Conservation (phyloP, 2,888 invertebrate genomes). For the Buathra laborator region DNA sequence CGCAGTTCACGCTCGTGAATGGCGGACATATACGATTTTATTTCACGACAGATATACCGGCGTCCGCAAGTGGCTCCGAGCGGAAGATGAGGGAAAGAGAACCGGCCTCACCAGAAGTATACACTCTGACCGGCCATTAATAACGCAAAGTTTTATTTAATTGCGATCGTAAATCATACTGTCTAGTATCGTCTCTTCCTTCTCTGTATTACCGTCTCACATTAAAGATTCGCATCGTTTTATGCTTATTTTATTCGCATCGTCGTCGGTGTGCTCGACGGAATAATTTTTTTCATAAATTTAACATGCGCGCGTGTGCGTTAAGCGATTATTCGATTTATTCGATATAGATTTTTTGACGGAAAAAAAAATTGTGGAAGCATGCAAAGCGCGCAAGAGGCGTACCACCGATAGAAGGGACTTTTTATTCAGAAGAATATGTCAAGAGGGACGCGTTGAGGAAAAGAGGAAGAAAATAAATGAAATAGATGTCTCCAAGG, state of each 20-base stretch:
- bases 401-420: slow-evolving; percentile 26
- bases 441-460: slow-evolving; percentile 27
- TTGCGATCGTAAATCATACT: slow-evolving; percentile 70
- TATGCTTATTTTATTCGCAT: slow-evolving; percentile 40
- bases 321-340: not conserved
- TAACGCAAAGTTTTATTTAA: slow-evolving; percentile 70
- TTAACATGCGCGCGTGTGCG: slow-evolving; percentile 59
- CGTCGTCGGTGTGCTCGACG: not conserved
- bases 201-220: slow-evolving; percentile 27
- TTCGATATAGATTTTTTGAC: not conserved
- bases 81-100: slow-evolving; percentile 44
- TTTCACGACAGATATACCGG: slow-evolving; percentile 60
- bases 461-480: slow-evolving; percentile 79
- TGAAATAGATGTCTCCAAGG: slow-evolving; percentile 82
- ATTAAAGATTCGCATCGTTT: slow-evolving; percentile 17
- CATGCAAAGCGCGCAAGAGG: not conserved
- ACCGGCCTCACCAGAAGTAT: slow-evolving; percentile 58
- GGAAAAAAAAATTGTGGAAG: not conserved
- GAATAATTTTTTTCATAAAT: slow-evolving; percentile 17
- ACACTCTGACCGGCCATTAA: slow-evolving; percentile 64
- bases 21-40: slow-evolving; percentile 57
- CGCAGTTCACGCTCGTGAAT: slow-evolving; percentile 56
- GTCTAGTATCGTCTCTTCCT: slow-evolving; percentile 42
- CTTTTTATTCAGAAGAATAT: slow-evolving; percentile 40
- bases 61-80: slow-evolving; percentile 36